Conservation (phyloP, 1,140 invertebrate species). For the Samia ricini region DNA sequence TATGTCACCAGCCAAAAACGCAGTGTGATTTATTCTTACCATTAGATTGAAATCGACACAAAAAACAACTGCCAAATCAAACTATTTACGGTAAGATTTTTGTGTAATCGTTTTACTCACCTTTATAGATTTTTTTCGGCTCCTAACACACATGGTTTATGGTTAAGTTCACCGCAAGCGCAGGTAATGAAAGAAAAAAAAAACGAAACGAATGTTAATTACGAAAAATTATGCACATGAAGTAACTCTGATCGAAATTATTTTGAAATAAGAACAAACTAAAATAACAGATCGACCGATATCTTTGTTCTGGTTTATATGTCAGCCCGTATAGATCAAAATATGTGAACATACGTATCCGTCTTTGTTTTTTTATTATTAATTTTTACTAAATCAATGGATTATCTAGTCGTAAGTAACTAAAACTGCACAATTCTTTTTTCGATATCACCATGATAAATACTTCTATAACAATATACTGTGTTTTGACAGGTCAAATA, state of each 20-base stretch:
- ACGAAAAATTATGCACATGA: background rate
- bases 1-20: too few relatives aligned
- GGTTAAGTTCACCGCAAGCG: constrained; percentile 34
- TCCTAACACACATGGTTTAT: constrained; percentile 41
- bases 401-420: too few relatives aligned
- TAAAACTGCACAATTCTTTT: too few relatives aligned
- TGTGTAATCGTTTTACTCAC: constrained; percentile 39
- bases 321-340: too few relatives aligned
- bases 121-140: constrained; percentile 69
- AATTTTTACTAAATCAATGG: too few relatives aligned
- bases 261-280: background rate
- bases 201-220: constrained; percentile 19
- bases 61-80: background rate
- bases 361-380: too few relatives aligned
- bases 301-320: background rate
- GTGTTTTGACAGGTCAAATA: too few relatives aligned
- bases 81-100: background rate
- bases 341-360: too few relatives aligned
- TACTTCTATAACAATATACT: too few relatives aligned
- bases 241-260: background rate
- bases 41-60: too few relatives aligned
- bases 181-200: constrained; percentile 44
- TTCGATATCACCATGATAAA: too few relatives aligned
- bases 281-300: background rate
- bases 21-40: too few relatives aligned